phyloP scores from a whole-genome alignment of 2,113 vertebrate genomes.

The Anarhynchus alexandrinus region DNA sequence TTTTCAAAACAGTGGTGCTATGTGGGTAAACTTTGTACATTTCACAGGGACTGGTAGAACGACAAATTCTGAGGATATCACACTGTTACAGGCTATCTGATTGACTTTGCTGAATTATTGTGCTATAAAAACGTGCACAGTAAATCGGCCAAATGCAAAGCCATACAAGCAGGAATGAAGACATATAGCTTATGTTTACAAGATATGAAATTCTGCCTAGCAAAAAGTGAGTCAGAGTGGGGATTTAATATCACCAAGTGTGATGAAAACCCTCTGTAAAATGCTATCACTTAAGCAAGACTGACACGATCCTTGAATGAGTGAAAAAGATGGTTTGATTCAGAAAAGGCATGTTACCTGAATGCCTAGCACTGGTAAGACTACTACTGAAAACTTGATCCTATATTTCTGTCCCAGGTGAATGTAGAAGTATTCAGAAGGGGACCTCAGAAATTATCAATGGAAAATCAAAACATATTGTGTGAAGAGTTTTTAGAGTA shows the following conservation, averaged over 20 bases:
- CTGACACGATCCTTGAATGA: neutral
- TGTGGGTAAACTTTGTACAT: neutral
- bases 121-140: neutral
- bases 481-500: neutral
- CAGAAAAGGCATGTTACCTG: neutral
- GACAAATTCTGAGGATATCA: neutral
- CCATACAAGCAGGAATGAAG: neutral
- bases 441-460: neutral
- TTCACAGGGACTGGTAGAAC: neutral
- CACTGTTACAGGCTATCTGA: neutral
- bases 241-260: neutral
- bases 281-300: neutral
- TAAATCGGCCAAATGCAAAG: neutral
- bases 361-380: neutral
- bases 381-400: neutral
- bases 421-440: neutral
- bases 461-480: neutral
- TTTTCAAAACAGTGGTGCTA: neutral
- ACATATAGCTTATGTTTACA: neutral
- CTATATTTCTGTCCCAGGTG: neutral
- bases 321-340: neutral
- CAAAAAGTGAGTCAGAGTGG: neutral
- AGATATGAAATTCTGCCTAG: neutral
- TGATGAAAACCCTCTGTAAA: neutral
- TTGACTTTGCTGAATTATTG: neutral